phyloP scores from a whole-genome alignment of 1,140 invertebrate species.

The Scaptomyza montana region DNA sequence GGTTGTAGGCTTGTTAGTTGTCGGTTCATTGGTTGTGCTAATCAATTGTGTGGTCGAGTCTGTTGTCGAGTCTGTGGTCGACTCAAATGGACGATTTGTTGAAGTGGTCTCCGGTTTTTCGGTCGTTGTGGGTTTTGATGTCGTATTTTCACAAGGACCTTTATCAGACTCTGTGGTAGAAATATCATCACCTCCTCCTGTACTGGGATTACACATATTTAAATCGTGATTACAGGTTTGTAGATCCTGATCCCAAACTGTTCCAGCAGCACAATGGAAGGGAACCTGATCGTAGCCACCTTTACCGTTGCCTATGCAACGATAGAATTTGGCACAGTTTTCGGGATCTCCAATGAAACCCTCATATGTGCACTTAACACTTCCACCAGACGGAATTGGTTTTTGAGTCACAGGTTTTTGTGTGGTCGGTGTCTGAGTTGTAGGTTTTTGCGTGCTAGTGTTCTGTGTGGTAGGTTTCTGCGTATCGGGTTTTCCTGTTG shows the following conservation, averaged over 20 bases:
- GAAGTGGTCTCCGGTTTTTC: conserved; percentile 4
- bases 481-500: conserved; percentile 1
- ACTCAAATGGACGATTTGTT: conserved; percentile 21
- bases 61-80: conserved; percentile 24
- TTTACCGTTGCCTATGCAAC: conserved; percentile 86
- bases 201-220: conserved; percentile 64
- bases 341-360: conserved; percentile 71
- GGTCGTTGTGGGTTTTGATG: conserved; percentile 6
- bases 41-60: not conserved
- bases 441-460: conserved; percentile 14
- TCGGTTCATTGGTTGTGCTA: conserved; percentile 2
- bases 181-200: not conserved
- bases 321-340: conserved; percentile 88
- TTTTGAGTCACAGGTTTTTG: conserved; percentile 15
- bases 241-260: conserved; percentile 87
- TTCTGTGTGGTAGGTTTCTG: not conserved
- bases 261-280: conserved; percentile 87
- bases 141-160: conserved; percentile 50
- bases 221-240: conserved; percentile 86
- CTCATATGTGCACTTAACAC: conserved; percentile 53
- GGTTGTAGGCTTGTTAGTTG: conserved; percentile 1
- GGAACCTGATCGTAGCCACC: conserved; percentile 85
- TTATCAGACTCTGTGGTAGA: conserved; percentile 48
- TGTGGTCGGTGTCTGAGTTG: conserved; percentile 12
- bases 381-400: conserved; percentile 6